Evolutionary conservation across 2,888 invertebrate genomes (phyloP), one percentile per base, ranked within the genome.

Genomic region (Xestoiulus laeticollis): DNA sequence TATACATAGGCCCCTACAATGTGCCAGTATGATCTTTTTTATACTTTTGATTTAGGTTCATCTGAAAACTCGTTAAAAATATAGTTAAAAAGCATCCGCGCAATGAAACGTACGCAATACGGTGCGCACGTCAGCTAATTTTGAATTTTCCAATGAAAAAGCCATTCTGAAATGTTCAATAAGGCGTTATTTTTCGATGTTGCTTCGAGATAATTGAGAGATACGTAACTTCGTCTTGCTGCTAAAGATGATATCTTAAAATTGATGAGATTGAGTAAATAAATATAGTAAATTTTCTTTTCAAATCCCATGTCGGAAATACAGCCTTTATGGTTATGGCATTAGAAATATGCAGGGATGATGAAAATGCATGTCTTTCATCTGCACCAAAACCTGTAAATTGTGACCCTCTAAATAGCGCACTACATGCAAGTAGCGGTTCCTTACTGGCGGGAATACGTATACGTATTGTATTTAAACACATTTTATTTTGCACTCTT

Each of bases 161-260:
- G 78, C 78, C 30, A 78, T 78, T 78, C 78, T 26, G 78, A 78
- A 78, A 30, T 78, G 78, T 78, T 78, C 78, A 78, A 78, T 78
- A 78, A 78, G 78, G 78, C 78, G 78, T 78, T 78, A 78, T 30
- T 78, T 78, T 22, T 30, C 12, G 12, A 30, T 78, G 78, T 78
- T 1, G 78, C 78, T 78, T 30, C 78, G 14, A 78, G 78, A 78
- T 78, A 78, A 78, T 78, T 78, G 30, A 30, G 68, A 26, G 30
- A 30, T 78, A 38, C 38, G 38, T 38, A 30, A 78, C 68, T 68
- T 68, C 68, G 26, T 78, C 78, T 30, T 78, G 8, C 14, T 12
- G 12, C 78, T 78, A 30, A 78, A 78, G 78, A 14, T 78, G 78
- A 78, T 78, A 78, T 26, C 14, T 22, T 78, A 30, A 78, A 78